phyloP scores from a whole-genome alignment of 1,140 invertebrate species.

The Drosophila gunungcola region DNA sequence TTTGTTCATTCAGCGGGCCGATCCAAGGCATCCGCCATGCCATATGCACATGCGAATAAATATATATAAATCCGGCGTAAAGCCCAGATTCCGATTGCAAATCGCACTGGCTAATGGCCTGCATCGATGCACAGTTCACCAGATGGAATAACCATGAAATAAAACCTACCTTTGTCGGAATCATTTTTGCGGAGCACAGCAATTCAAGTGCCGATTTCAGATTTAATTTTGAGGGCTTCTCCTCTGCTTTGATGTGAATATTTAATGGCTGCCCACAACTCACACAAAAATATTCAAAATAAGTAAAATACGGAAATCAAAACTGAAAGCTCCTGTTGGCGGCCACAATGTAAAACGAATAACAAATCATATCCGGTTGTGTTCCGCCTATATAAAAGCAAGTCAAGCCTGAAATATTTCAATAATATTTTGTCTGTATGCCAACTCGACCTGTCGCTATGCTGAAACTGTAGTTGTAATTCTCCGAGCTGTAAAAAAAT shows the following conservation, averaged over 20 bases:
- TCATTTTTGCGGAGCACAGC: conserved; percentile 1
- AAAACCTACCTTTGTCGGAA: conserved; percentile 4
- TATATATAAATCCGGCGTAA: conserved; percentile 18
- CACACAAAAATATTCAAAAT: conserved; percentile 13
- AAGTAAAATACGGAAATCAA: conserved; percentile 52
- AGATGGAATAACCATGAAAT: neutral
- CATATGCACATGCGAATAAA: conserved; percentile 11
- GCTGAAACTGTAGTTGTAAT: conserved; percentile 26
- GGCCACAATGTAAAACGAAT: conserved; percentile 21
- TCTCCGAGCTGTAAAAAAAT: conserved; percentile 1
- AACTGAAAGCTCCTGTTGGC: conserved; percentile 43
- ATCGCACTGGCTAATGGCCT: conserved; percentile 25
- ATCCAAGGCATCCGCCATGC: conserved; percentile 16
- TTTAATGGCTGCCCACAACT: conserved; percentile 21
- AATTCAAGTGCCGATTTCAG: conserved; percentile 29
- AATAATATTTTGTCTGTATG: conserved; percentile 29
- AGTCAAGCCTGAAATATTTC: conserved; percentile 63
- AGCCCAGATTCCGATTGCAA: conserved; percentile 17
- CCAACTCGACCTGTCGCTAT: conserved; percentile 2
- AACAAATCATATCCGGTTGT: conserved; percentile 74
- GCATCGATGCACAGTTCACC: neutral
- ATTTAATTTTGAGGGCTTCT: conserved; percentile 49
- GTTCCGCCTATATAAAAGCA: conserved; percentile 54
- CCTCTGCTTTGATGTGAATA: conserved; percentile 58
- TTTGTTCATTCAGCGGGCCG: conserved; percentile 34